These are phyloP conservation scores for Notothenia coriiceps DNA, from an alignment of 2,113 vertebrate species.

Conservation along the genomic window DNA sequence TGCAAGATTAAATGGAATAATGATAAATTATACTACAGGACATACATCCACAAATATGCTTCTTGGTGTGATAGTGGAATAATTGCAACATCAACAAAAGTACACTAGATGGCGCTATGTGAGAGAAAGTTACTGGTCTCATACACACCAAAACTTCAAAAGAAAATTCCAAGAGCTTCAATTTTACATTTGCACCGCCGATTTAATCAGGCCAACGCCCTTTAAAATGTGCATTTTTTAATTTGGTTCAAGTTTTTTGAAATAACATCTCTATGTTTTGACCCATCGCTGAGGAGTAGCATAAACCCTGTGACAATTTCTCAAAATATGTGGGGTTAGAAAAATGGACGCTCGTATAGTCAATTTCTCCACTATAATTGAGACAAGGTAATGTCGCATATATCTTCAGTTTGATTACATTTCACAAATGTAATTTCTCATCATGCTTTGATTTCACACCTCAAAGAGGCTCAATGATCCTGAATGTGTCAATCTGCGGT, in stretches of 20 bases:
- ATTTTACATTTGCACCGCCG: not conserved
- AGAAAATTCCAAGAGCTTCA: not conserved
- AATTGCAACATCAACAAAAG: conserved; percentile 6
- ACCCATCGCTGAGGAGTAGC: too few relatives aligned
- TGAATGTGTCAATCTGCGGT: conserved; percentile 30
- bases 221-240: not conserved
- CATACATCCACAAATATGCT: not conserved
- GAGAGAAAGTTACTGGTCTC: conserved; percentile 31
- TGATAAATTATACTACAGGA: not conserved
- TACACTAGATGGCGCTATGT: conserved; percentile 68
- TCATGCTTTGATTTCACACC: conserved; percentile 5
- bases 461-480: not conserved
- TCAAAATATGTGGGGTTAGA: not conserved
- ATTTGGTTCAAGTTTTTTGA: not conserved
- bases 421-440: not conserved
- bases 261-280: not conserved
- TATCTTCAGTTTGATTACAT: not conserved
- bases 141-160: conserved; percentile 18
- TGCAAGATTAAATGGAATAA: not conserved
- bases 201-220: not conserved
- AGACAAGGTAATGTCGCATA: not conserved
- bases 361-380: not conserved
- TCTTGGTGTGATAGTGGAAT: not conserved
- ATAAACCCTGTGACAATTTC: not conserved
- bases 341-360: too few relatives aligned